Percentiles rank a stretch among this genome's conserved stretches.
Evolutionary conservation across 2,797 vertebrate species (phyloP).

Genomic region (Oreochromis mossambicus): DNA sequence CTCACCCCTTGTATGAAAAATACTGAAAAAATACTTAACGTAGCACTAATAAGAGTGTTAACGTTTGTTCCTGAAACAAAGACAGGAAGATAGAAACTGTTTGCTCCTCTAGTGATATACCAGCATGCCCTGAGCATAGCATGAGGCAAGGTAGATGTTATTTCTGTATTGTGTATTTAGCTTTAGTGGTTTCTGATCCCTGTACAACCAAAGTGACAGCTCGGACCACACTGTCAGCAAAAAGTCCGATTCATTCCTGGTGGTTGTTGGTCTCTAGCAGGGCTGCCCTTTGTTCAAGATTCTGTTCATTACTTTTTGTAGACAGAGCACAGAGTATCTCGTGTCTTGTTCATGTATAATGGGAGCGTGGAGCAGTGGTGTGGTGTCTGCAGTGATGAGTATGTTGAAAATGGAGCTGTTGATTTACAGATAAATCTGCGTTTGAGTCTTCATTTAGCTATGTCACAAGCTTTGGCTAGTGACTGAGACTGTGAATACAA

Average conservation of each 20-base stretch:
- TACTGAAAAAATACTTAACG: not conserved
- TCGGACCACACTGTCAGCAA: not conserved
- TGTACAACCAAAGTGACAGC: not conserved
- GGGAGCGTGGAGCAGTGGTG: not conserved
- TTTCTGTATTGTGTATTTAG: not conserved
- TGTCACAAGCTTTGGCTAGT: not conserved
- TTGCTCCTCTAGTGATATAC: not conserved
- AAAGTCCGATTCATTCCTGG: not conserved
- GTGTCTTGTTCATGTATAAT: not conserved
- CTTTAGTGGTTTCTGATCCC: not conserved
- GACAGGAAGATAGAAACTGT: not conserved
- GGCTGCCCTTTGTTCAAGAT: not conserved
- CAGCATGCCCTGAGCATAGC: not conserved
- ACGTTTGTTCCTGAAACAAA: not conserved
- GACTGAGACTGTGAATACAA: accelerated
- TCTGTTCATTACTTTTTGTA: not conserved
- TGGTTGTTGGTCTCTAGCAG: not conserved
- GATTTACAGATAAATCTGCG: accelerated
- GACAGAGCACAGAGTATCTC: not conserved
- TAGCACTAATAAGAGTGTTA: not conserved
- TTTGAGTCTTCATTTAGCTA: not conserved
- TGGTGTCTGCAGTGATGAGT: not conserved
- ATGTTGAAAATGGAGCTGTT: not conserved
- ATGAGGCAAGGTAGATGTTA: not conserved
- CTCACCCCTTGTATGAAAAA: not conserved